phyloP scores from a whole-genome alignment of 2,797 vertebrate species.

The Oophaga sylvatica region DNA sequence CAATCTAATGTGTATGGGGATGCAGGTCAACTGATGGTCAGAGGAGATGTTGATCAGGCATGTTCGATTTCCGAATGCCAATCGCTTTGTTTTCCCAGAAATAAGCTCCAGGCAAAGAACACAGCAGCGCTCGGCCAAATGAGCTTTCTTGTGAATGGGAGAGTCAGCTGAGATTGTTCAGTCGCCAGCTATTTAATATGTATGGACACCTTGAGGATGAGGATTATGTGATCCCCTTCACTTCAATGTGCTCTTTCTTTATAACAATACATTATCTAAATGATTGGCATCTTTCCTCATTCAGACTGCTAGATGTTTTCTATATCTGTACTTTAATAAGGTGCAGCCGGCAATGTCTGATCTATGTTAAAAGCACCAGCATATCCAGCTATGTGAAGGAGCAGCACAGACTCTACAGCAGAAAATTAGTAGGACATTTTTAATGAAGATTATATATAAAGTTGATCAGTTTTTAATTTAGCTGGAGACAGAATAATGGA shows the following conservation, averaged over 20 bases:
- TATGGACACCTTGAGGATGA: background rate
- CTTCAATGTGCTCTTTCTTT: background rate
- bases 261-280: background rate
- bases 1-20: too few species aligned
- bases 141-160: too few species aligned
- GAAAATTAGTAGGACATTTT: background rate
- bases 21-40: too few species aligned
- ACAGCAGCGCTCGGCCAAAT: too few species aligned
- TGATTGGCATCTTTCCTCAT: background rate
- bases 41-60: too few species aligned
- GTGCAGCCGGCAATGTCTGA: background rate
- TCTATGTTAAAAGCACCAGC: background rate
- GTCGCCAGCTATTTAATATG: too few species aligned
- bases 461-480: too few species aligned
- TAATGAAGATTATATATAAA: background rate
- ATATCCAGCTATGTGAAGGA: background rate
- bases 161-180: too few species aligned
- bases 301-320: background rate
- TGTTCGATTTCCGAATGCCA: too few species aligned
- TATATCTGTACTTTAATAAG: background rate
- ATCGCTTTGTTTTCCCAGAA: too few species aligned
- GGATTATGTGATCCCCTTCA: background rate
- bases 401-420: background rate
- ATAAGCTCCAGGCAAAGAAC: too few species aligned
- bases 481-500: background rate